Evolutionary conservation across 2,888 invertebrate species (phyloP).

Genomic region (Phaedon cochleariae): DNA sequence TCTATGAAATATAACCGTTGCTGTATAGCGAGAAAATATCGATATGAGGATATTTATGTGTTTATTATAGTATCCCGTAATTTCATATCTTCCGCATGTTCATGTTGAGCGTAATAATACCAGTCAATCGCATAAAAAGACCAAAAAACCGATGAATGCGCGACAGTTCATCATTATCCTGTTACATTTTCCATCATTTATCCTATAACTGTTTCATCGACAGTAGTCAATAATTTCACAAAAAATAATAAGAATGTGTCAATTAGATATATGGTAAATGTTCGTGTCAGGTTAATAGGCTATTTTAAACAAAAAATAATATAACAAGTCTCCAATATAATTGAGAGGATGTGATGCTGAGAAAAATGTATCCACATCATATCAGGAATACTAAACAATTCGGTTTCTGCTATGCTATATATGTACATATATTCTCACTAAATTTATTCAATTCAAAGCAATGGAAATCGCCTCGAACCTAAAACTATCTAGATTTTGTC

Average conservation of each 20-base stretch:
- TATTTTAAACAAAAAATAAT: background rate
- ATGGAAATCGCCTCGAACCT: too few relatives aligned
- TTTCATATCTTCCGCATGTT: constrained; percentile 1
- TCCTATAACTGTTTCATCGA: constrained; percentile 14
- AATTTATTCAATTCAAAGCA: too few relatives aligned
- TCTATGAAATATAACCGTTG: background rate
- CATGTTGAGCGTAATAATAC: background rate
- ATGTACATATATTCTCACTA: too few relatives aligned
- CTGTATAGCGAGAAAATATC: background rate
- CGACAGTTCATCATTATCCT: constrained; percentile 20
- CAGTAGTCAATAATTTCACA: background rate
- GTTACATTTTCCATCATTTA: constrained; percentile 9
- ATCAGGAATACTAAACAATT: background rate
- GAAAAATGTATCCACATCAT: background rate
- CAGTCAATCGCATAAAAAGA: constrained; percentile 10
- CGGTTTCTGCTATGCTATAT: too few relatives aligned
- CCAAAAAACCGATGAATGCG: constrained; percentile 10
- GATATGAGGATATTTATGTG: background rate
- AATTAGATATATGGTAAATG: constrained; percentile 9
- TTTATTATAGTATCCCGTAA: background rate
- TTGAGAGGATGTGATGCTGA: background rate
- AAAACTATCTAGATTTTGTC: too few relatives aligned
- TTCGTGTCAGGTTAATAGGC: background rate
- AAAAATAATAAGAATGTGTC: constrained; percentile 12
- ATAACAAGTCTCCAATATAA: background rate